Base-by-base conservation (phyloP, 2,888 invertebrate species). In the Notodonta dromedarius region DNA sequence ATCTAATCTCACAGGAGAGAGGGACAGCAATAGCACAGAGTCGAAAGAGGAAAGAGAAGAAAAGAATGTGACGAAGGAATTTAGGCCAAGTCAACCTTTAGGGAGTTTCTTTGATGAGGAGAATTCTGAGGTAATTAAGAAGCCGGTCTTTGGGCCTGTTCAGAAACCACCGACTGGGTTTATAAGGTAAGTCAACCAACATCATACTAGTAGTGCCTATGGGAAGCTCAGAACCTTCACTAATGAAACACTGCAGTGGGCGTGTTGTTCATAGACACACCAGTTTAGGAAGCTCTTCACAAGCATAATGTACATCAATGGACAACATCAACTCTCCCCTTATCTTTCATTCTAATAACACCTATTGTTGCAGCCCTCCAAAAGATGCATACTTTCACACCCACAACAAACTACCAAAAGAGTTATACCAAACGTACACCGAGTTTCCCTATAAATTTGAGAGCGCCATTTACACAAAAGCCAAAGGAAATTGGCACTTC, bases 81-180 rank as follows among this genome's bases (percentile, higher is more conserved):
- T 95, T 65, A 90, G 86, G 58, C 94, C 94, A 3, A 95, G 95
- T 76, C 93, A 89, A 11, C 94, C 91, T 71, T 67, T 95, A 42
- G 94, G 91, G 14, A 87, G 84, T 48, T 89, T 88, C 67, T 90
- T 90, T 67, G 94, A 94, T 70, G 86, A 90, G 64, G 89, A 92
- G 69, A 71, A 24, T n/a, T 70, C 76, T 46, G 68, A 71, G 54
- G 6, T 76, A 7, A 75, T 75, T 4, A 73, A 64, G 50, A 64
- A 56, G 6, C 75, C 75, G 5, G 60, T 60, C 3, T 50, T 58
- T 54, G 61, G 58, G 2, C 82, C 84, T 0, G 63, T 79, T 7
- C 82, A 80, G 61, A 84, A 81, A 48, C 84, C 88, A 0, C 71
- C 81, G 2, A 63, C 78, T 44, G 79, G 78, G 9, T 85, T 88